Conservation (phyloP, 1,140 invertebrate species). For the Lordiphosa clarofinis region DNA sequence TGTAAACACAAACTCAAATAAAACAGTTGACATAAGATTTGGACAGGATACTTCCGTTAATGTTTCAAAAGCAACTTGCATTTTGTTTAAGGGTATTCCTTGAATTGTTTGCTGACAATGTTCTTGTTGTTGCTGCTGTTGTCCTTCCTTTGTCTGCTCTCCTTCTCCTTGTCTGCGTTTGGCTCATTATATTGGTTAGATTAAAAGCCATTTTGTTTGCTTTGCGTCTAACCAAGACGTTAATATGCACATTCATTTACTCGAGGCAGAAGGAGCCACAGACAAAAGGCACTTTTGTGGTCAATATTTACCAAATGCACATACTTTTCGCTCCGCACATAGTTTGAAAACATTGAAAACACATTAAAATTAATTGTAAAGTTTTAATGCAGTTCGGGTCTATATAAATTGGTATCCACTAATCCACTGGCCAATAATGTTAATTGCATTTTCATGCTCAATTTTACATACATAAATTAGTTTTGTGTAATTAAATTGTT, state of each 20-base stretch:
- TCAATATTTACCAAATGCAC: conserved; percentile 39
- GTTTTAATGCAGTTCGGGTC: conserved; percentile 12
- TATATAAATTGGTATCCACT: conserved; percentile 19
- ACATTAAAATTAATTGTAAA: conserved; percentile 46
- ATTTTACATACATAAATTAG: conserved; percentile 39
- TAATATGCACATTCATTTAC: conserved; percentile 54
- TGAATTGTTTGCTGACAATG: too few relatives aligned
- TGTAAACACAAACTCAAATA: too few relatives aligned
- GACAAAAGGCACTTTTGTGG: conserved; percentile 32
- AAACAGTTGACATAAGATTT: too few relatives aligned
- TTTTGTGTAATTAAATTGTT: conserved; percentile 14
- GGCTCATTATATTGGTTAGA: too few relatives aligned
- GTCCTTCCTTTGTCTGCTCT: too few relatives aligned
- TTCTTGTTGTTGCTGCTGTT: too few relatives aligned
- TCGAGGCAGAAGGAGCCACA: conserved; percentile 24
- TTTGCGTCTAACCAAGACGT: too few relatives aligned
- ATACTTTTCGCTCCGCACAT: conserved; percentile 23
- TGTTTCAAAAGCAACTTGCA: too few relatives aligned
- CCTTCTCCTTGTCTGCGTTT: too few relatives aligned
- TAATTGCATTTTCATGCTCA: conserved; percentile 54
- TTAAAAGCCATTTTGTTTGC: too few relatives aligned
- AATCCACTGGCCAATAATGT: conserved; percentile 50
- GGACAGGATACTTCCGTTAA: too few relatives aligned
- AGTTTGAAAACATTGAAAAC: conserved; percentile 29
- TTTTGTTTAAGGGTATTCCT: too few relatives aligned